Base-by-base conservation (phyloP, 2,113 vertebrate species). In the Paracanthobrama guichenoti region DNA sequence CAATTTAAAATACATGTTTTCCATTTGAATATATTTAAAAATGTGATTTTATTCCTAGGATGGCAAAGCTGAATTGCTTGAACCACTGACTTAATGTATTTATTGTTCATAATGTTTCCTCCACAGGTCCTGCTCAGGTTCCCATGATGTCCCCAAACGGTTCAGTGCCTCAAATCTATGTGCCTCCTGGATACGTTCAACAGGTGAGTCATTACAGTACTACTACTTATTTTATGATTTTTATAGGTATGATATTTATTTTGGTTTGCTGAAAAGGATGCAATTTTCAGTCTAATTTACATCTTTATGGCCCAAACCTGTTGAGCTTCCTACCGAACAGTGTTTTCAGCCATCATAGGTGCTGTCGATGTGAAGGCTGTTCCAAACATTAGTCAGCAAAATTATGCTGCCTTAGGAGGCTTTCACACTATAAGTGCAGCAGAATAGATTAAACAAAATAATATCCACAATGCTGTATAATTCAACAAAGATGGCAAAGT, bases 111-210 rank as follows among this genome's bases (percentile, higher is more conserved):
- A 18, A 71, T 44, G 39, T 44, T 81, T 76, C 39, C 57, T 83
- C 83, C 79, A 1, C 87, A 99, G 98, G 98, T 93, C 98, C 98
- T 90, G 98, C 98, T 91, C 97, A 99, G 92, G 98, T 99, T 94
- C 98, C 98, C 92, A 99, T 99, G 98, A 97, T 99, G 97, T 99
- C 98, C 92, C 97, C 98, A 87, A 99, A 99, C 90, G 98, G 98
- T 94, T 99, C 98, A 94, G 98, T 99, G 92, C 98, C 98, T 93
- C 97, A 98, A 92, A 99, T 99, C 89, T 98, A 98, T 88, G 98
- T 99, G 94, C 98, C 98, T 96, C 98, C 97, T n/a, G 98, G 98
- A 94, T 99, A 99, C 86, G 96, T 99, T 94, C 99, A 98, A 91
- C 98, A 99, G 96, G 98, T 97, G 95, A 16, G 85, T 24, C 26